A percentile compares a stretch with the other conserved stretches of the same genome.
Evolutionary conservation across 2,888 invertebrate genomes (phyloP).

Genomic region (Cinara cedri): DNA sequence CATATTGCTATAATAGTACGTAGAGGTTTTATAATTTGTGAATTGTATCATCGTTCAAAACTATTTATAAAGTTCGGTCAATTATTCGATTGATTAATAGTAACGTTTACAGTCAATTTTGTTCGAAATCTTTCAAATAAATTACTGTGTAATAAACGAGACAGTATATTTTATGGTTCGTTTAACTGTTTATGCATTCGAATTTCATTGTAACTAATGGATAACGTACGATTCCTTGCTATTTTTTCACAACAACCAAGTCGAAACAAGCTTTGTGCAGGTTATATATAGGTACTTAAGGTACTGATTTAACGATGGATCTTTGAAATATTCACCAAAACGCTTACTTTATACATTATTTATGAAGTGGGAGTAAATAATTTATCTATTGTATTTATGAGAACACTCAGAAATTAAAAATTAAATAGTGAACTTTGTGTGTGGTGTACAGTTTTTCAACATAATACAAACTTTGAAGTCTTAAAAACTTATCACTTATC

Average conservation of each 20-base stretch:
- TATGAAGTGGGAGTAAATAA: too few species aligned
- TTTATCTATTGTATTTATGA: too few species aligned
- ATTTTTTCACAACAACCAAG: conserved; percentile 22
- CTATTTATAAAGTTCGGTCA: neutral
- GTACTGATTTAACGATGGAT: neutral
- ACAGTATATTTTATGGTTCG: conserved; percentile 15
- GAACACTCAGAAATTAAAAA: too few species aligned
- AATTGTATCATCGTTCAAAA: too few species aligned
- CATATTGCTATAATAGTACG: too few species aligned
- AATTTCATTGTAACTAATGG: conserved; percentile 44
- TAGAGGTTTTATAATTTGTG: too few species aligned
- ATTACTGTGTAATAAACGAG: conserved; percentile 6
- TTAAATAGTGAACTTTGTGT: too few species aligned
- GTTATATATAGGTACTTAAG: too few species aligned
- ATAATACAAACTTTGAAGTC: too few species aligned
- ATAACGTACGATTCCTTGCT: conserved; percentile 23
- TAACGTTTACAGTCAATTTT: neutral
- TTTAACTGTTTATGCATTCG: conserved; percentile 13
- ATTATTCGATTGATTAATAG: conserved; percentile 3
- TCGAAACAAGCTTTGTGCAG: neutral
- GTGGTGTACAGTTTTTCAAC: too few species aligned
- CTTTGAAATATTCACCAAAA: neutral
- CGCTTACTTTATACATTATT: too few species aligned
- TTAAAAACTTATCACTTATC: too few species aligned
- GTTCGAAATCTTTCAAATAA: conserved; percentile 21